Evolutionary conservation across 2,888 invertebrate genomes (phyloP).

Genomic region (Laspeyria flexula): DNA sequence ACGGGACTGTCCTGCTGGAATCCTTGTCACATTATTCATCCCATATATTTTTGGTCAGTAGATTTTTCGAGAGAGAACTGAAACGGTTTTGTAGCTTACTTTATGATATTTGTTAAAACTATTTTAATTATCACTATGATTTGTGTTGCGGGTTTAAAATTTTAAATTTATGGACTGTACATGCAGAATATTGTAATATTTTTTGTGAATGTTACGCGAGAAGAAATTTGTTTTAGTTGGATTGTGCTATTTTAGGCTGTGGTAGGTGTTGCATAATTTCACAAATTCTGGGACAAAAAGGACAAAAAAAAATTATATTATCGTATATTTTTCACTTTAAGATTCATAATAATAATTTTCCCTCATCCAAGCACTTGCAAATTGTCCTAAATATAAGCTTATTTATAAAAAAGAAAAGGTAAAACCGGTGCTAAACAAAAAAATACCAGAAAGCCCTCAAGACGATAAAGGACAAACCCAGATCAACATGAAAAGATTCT

Average conservation of each 20-base stretch:
- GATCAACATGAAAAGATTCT: slow-evolving; percentile 4
- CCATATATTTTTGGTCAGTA: slow-evolving; percentile 23
- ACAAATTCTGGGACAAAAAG: no score
- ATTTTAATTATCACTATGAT: slow-evolving; percentile 34
- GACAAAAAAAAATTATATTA: no score
- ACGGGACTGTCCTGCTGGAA: slow-evolving; percentile 14
- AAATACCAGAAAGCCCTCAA: not conserved
- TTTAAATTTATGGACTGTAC: slow-evolving; percentile 1
- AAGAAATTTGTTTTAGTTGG: no score
- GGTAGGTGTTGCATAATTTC: no score
- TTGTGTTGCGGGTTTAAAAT: slow-evolving; percentile 15
- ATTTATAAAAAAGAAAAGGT: not conserved
- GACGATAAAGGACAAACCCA: not conserved
- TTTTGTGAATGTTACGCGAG: no score
- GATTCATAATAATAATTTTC: no score
- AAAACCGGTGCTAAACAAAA: not conserved
- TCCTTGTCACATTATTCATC: slow-evolving; percentile 37
- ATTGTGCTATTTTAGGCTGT: no score
- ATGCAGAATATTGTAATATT: not conserved
- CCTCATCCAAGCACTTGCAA: no score
- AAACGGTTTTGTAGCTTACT: slow-evolving; percentile 16
- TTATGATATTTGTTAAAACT: slow-evolving; percentile 27
- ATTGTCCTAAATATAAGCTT: no score
- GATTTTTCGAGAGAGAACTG: slow-evolving; percentile 14
- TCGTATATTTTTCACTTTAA: no score